Conservation (phyloP, 2,888 invertebrate species). For the Lasioglossum malachurum region DNA sequence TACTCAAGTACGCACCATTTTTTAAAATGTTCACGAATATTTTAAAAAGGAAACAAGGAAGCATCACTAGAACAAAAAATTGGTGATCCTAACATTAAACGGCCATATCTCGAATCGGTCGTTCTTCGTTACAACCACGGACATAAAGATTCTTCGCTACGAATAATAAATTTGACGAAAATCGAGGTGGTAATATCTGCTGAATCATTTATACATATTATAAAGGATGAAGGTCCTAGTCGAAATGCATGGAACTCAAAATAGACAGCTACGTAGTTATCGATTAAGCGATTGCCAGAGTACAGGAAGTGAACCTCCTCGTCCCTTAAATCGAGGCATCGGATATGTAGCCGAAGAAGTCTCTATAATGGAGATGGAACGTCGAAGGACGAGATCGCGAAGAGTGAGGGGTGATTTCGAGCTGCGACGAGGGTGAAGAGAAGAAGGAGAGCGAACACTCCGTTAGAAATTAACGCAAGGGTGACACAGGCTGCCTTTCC, state of each 20-base stretch:
- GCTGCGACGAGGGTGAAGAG: constrained; percentile 50
- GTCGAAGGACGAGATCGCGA: constrained; percentile 51
- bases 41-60: too few species aligned
- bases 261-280: constrained; percentile 41
- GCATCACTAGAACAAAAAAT: too few species aligned
- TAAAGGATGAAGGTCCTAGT: not conserved
- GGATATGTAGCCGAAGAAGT: constrained; percentile 80
- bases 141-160: too few species aligned
- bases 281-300: constrained; percentile 51
- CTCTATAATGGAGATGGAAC: constrained; percentile 78
- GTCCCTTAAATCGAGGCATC: constrained; percentile 81
- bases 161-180: too few species aligned
- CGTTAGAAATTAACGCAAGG: constrained; percentile 81
- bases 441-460: constrained; percentile 51
- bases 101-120: too few species aligned
- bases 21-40: too few species aligned
- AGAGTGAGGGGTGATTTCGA: constrained; percentile 32
- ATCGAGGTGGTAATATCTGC: too few species aligned
- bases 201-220: too few species aligned
- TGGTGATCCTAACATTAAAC: too few species aligned
- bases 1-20: too few species aligned
- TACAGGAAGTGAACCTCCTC: constrained; percentile 72
- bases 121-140: too few species aligned
- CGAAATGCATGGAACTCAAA: not conserved
- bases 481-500: constrained; percentile 76